Percentiles rank a stretch among this genome's conserved stretches.
phyloP scores from a whole-genome alignment of 2,888 invertebrate genomes.

The Spisula subtruncata region DNA sequence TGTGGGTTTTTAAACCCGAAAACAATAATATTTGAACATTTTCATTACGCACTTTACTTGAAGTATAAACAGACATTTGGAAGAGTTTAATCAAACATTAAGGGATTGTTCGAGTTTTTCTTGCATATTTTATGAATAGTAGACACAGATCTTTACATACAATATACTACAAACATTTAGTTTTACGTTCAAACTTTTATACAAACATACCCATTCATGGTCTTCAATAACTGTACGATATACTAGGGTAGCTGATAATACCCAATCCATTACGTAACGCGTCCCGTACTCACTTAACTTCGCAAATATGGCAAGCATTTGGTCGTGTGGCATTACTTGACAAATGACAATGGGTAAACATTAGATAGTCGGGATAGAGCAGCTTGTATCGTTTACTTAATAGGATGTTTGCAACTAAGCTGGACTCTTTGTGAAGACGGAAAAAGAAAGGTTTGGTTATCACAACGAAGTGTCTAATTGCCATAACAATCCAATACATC shows the following conservation, averaged over 20 bases:
- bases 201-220: neutral
- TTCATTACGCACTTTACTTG: no score
- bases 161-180: neutral
- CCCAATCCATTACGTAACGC: constrained; percentile 10
- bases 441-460: neutral
- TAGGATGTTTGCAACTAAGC: constrained; percentile 15
- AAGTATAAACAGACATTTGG: neutral
- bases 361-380: constrained; percentile 21
- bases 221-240: neutral
- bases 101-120: neutral
- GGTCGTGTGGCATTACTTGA: constrained; percentile 49
- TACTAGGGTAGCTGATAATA: neutral
- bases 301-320: constrained; percentile 32
- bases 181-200: neutral
- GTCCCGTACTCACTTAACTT: constrained; percentile 32
- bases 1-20: no score
- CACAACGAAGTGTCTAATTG: constrained; percentile 9
- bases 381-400: constrained; percentile 31
- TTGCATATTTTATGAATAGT: neutral
- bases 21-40: no score
- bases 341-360: constrained; percentile 45
- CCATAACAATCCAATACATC: constrained; percentile 19
- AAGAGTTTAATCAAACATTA: neutral
- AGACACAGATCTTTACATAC: neutral
- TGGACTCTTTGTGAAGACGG: constrained; percentile 1